phyloP scores from a whole-genome alignment of 2,888 invertebrate genomes.

The Ceraclea dissimilis region DNA sequence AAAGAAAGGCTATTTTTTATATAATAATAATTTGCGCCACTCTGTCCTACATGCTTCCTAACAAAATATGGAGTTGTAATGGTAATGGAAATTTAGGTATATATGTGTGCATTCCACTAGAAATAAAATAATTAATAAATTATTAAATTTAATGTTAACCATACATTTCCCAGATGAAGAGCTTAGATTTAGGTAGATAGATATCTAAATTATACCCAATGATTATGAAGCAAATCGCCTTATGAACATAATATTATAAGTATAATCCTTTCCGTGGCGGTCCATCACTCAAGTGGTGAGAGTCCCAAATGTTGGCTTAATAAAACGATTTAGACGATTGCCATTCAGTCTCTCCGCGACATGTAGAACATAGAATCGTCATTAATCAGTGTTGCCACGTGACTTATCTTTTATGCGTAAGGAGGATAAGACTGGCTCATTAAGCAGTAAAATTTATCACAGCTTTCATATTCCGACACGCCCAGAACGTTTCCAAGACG shows the following conservation, averaged over 20 bases:
- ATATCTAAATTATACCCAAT: too few species aligned
- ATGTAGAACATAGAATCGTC: constrained; percentile 23
- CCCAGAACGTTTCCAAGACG: constrained; percentile 16
- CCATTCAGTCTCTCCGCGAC: constrained; percentile 15
- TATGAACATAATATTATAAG: constrained; percentile 9
- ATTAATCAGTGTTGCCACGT: constrained; percentile 23
- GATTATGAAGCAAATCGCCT: constrained; percentile 12
- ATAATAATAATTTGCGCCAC: too few species aligned
- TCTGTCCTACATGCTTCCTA: too few species aligned
- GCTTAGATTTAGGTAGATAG: too few species aligned
- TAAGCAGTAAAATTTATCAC: constrained; percentile 25
- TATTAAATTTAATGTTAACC: too few species aligned
- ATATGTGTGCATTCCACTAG: too few species aligned
- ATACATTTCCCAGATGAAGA: too few species aligned
- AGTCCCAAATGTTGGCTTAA: constrained; percentile 15
- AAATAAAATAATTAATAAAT: too few species aligned
- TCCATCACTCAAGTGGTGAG: constrained; percentile 9
- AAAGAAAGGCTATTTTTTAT: too few species aligned
- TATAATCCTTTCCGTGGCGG: not conserved
- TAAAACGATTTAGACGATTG: constrained; percentile 19
- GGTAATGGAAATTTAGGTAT: too few species aligned
- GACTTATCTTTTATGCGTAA: constrained; percentile 22
- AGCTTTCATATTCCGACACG: constrained; percentile 24
- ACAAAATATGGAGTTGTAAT: too few species aligned
- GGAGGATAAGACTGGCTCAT: constrained; percentile 25